Percentiles rank a stretch among this genome's conserved stretches.
Conservation (phyloP, 2,113 vertebrate species). For the Pseudorasbora parva region DNA sequence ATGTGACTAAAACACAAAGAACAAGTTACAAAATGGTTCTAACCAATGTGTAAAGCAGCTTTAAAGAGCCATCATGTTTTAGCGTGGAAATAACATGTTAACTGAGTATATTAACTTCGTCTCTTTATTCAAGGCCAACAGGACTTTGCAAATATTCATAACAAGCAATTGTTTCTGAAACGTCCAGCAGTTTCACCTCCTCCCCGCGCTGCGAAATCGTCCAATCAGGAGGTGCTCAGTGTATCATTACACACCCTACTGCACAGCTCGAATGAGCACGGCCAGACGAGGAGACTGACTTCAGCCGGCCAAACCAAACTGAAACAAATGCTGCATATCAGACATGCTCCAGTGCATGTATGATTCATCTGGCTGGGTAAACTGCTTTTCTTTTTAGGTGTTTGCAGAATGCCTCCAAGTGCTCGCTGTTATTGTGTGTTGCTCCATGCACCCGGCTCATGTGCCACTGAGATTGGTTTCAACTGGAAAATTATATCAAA, state of each 20-base stretch:
- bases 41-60: too few species aligned
- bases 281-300: constrained; percentile 51
- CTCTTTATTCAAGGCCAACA: not conserved
- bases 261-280: constrained; percentile 67
- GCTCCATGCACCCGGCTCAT: constrained; percentile 42
- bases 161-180: not conserved
- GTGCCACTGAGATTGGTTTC: constrained; percentile 50
- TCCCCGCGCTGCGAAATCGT: constrained; percentile 59
- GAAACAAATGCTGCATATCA: constrained; percentile 50
- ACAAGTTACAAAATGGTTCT: too few species aligned
- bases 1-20: too few species aligned
- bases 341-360: constrained; percentile 34
- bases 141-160: constrained; percentile 36
- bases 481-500: constrained; percentile 54
- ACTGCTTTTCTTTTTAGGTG: constrained; percentile 46
- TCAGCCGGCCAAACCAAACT: constrained; percentile 64
- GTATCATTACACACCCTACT: constrained; percentile 62
- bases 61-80: too few species aligned
- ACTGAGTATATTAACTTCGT: not conserved
- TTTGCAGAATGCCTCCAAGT: constrained; percentile 36
- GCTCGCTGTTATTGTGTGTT: constrained; percentile 31
- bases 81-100: too few species aligned
- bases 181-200: constrained; percentile 5
- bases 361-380: constrained; percentile 50
- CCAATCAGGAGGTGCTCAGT: constrained; percentile 63